Percentiles rank a stretch among this genome's conserved stretches.
These are phyloP conservation scores for Drosophila stalkeri DNA, from an alignment of 2,888 invertebrate species.

Conservation along the genomic window DNA sequence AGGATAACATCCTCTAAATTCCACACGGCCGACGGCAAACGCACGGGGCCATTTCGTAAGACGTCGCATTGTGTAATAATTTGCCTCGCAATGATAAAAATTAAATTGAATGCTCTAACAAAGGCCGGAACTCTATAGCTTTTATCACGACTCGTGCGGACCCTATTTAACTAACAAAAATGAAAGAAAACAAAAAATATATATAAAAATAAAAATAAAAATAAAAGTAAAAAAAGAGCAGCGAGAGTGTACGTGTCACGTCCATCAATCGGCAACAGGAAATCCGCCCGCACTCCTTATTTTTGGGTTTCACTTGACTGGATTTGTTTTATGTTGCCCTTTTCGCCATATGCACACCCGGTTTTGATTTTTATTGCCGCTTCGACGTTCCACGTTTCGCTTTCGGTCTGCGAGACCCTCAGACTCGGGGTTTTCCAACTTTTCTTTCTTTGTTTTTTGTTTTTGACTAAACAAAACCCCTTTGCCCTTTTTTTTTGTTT, in stretches of 20 bases:
- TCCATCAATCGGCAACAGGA: conserved; percentile 14
- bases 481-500: conserved; percentile 24
- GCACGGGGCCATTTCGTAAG: conserved; percentile 28
- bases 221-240: not conserved
- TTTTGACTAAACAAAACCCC: conserved; percentile 10
- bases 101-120: conserved; percentile 29
- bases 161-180: conserved; percentile 6
- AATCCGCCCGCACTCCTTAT: conserved; percentile 12
- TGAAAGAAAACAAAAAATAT: not conserved
- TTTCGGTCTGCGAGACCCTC: not conserved
- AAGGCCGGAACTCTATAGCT: not conserved
- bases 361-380: conserved; percentile 70
- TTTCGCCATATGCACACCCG: conserved; percentile 55
- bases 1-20: conserved; percentile 21
- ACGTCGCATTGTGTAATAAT: conserved; percentile 61
- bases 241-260: conserved; percentile 7
- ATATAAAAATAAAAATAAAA: not conserved
- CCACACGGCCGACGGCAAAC: conserved; percentile 2
- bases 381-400: conserved; percentile 17
- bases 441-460: conserved; percentile 12
- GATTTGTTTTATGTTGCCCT: conserved; percentile 52
- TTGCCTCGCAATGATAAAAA: conserved; percentile 36
- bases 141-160: conserved; percentile 9
- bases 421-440: conserved; percentile 18
- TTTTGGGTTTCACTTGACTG: conserved; percentile 52